Evolutionary conservation across 2,888 invertebrate genomes (phyloP).

Genomic region (Stenurella melanura): DNA sequence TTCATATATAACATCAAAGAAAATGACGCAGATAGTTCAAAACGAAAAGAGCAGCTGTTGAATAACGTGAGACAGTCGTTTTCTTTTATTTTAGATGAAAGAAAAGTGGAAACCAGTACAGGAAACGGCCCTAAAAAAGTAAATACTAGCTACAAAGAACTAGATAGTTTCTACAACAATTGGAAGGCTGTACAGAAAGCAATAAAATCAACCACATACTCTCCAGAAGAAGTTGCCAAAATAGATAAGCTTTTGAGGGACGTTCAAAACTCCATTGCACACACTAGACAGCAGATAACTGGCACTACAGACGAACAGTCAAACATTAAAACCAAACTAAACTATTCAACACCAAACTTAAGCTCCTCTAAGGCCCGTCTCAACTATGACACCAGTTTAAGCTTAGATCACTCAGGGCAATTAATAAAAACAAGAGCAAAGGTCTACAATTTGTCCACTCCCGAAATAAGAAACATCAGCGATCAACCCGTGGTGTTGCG

Average conservation of each 20-base stretch:
- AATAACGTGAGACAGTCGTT: slow-evolving; percentile 45
- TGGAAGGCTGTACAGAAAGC: slow-evolving; percentile 48
- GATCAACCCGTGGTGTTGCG: slow-evolving; percentile 28
- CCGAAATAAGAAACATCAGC: slow-evolving; percentile 45
- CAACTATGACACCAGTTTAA: slow-evolving; percentile 44
- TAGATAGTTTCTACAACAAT: slow-evolving; percentile 49
- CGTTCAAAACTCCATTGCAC: slow-evolving; percentile 37
- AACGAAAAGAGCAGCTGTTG: slow-evolving; percentile 43
- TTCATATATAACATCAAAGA: slow-evolving; percentile 51
- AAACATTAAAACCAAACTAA: slow-evolving; percentile 32
- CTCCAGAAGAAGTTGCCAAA: slow-evolving; percentile 49
- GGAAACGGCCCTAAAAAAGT: slow-evolving; percentile 4
- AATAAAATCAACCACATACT: slow-evolving; percentile 47
- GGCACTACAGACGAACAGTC: not conserved
- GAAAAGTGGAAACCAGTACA: slow-evolving; percentile 17
- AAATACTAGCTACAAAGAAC: slow-evolving; percentile 1
- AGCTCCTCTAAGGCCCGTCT: slow-evolving; percentile 6
- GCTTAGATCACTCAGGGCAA: slow-evolving; percentile 39
- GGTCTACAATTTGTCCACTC: slow-evolving; percentile 49
- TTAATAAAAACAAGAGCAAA: slow-evolving; percentile 51
- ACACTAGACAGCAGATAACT: slow-evolving; percentile 16
- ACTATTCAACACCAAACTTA: slow-evolving; percentile 43
- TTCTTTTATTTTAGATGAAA: slow-evolving; percentile 33
- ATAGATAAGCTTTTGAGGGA: slow-evolving; percentile 50
- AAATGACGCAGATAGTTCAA: slow-evolving; percentile 35